These are phyloP conservation scores for Lepidurus couesii DNA, from an alignment of 1,140 invertebrate genomes.

Conservation along the genomic window DNA sequence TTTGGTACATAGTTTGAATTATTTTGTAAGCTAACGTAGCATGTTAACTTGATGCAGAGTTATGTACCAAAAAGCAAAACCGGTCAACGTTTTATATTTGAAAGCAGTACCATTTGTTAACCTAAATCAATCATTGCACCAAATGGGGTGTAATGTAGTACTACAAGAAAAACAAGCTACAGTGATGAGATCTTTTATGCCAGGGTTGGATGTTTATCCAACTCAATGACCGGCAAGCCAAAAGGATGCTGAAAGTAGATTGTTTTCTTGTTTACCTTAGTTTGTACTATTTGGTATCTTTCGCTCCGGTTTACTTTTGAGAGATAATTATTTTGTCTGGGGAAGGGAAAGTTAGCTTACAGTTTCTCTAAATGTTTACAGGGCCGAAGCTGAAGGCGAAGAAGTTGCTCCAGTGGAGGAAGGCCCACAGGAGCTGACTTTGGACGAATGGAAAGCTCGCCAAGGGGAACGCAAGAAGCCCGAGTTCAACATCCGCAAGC, in stretches of 20 bases:
- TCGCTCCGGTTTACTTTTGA: background rate
- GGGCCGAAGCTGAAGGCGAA: constrained; percentile 65
- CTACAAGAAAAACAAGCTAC: background rate
- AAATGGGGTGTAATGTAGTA: background rate
- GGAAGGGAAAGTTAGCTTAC: background rate
- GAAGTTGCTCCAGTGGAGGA: constrained; percentile 39
- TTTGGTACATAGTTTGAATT: too few relatives aligned
- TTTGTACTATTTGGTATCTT: background rate
- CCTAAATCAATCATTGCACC: too few relatives aligned
- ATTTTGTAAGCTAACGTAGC: too few relatives aligned
- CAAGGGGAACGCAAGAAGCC: constrained; percentile 66
- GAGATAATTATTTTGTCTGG: background rate
- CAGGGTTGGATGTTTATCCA: constrained; percentile 1
- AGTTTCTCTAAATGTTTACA: constrained; percentile 7
- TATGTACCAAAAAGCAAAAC: too few relatives aligned
- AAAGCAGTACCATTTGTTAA: too few relatives aligned
- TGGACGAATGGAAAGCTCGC: constrained; percentile 83
- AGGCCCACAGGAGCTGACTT: constrained; percentile 58
- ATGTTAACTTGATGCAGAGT: too few relatives aligned
- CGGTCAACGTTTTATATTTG: too few relatives aligned
- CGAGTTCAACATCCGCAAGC: constrained; percentile 81
- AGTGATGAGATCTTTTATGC: background rate
- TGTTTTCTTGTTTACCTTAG: background rate
- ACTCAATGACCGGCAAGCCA: background rate
- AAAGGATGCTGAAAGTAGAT: background rate